These are phyloP conservation scores for Pseudomyrmex cubaensis DNA, from an alignment of 1,140 invertebrate species.

Conservation along the genomic window DNA sequence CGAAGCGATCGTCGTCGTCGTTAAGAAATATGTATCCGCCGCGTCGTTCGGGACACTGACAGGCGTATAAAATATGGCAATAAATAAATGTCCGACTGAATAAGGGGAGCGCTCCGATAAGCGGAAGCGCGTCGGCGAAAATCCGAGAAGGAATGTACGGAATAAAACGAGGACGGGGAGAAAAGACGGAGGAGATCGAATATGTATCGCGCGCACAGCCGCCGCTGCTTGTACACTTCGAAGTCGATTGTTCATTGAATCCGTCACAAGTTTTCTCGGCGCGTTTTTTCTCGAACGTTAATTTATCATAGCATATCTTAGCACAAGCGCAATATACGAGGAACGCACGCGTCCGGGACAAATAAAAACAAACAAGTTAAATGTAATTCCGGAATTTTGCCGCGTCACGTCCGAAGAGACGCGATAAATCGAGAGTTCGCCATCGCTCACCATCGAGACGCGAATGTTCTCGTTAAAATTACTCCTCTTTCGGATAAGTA, in stretches of 20 bases:
- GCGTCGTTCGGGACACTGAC: slow-evolving; percentile 26
- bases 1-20: not conserved
- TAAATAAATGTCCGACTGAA: slow-evolving; percentile 40
- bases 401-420: not conserved
- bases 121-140: slow-evolving; percentile 28
- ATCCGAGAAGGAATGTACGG: slow-evolving; percentile 29
- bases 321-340: not conserved
- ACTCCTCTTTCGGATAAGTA: not conserved
- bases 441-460: not conserved
- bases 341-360: not conserved
- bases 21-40: slow-evolving; percentile 35
- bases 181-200: slow-evolving; percentile 27
- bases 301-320: slow-evolving; percentile 2
- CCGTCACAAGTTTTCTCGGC: not conserved
- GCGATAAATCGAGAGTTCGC: not conserved
- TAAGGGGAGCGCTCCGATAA: slow-evolving; percentile 24
- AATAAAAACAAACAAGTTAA: not conserved
- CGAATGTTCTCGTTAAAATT: not conserved
- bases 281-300: not conserved
- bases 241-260: slow-evolving; percentile 24
- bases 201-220: not conserved
- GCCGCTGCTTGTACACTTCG: not conserved
- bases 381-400: slow-evolving; percentile 10
- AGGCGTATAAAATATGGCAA: slow-evolving; percentile 50
- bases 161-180: not conserved